These are phyloP conservation scores for Harlomillsia oculata DNA, from an alignment of 1,140 invertebrate genomes.

Conservation along the genomic window DNA sequence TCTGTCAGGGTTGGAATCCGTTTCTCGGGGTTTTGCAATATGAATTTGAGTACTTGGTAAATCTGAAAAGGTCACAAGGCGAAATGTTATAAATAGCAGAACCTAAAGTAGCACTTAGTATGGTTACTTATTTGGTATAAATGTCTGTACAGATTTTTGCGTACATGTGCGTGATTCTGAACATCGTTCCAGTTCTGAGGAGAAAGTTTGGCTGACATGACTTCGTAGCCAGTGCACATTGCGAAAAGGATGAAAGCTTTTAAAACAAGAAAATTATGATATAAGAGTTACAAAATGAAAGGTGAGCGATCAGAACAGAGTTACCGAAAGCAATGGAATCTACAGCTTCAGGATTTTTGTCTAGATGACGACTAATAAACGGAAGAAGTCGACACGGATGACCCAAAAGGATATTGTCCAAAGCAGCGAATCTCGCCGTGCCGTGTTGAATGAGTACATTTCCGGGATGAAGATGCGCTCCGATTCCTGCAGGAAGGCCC, in stretches of 20 bases:
- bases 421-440: conserved; percentile 67
- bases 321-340: conserved; percentile 69
- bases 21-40: conserved; percentile 60
- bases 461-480: conserved; percentile 75
- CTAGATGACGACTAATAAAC: conserved; percentile 48
- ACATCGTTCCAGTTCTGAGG: conserved; percentile 60
- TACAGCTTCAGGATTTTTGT: conserved; percentile 49
- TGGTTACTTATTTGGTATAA: not conserved
- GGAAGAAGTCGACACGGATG: conserved; percentile 56
- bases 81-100: too few relatives aligned
- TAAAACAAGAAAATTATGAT: too few relatives aligned
- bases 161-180: conserved; percentile 61
- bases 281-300: too few relatives aligned
- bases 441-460: conserved; percentile 86
- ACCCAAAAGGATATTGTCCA: conserved; percentile 75
- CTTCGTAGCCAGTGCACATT: conserved; percentile 76
- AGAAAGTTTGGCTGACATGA: conserved; percentile 60
- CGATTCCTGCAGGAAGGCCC: conserved; percentile 62
- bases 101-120: not conserved
- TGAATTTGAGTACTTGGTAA: conserved; percentile 64
- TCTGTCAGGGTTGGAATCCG: conserved; percentile 63
- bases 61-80: too few relatives aligned
- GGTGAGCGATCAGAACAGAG: conserved; percentile 2
- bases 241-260: conserved; percentile 72
- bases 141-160: not conserved